phyloP scores from a whole-genome alignment of 1,140 invertebrate species.

The Drosophila melanica region DNA sequence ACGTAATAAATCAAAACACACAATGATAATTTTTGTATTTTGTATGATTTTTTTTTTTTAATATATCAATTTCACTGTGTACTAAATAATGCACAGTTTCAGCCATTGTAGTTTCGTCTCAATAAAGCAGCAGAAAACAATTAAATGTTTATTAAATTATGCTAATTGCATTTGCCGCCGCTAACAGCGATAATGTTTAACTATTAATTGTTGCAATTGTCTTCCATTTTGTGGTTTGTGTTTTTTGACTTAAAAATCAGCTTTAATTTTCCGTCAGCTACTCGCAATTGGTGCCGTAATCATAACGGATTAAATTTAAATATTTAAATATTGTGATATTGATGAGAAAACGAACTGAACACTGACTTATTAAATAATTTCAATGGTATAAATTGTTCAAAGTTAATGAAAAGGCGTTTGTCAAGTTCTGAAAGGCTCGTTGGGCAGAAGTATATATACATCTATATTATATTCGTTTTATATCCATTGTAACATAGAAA shows the following conservation, averaged over 20 bases:
- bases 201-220: conserved; percentile 40
- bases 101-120: neutral
- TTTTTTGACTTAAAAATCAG: neutral
- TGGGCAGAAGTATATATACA: neutral
- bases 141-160: conserved; percentile 54
- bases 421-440: conserved; percentile 19
- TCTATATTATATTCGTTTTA: conserved; percentile 22
- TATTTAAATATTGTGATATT: neutral
- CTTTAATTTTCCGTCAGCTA: conserved; percentile 13
- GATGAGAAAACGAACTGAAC: neutral
- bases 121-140: conserved; percentile 36
- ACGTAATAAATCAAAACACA: neutral
- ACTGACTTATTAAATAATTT: neutral
- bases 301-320: neutral
- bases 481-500: conserved; percentile 65
- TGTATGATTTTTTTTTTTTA: too few relatives aligned
- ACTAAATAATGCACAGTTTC: neutral
- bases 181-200: neutral
- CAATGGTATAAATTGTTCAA: neutral
- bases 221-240: conserved; percentile 20
- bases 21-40: neutral
- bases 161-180: conserved; percentile 51
- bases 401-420: neutral
- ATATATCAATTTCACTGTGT: too few relatives aligned
- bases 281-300: neutral